phyloP scores from a whole-genome alignment of 2,113 vertebrate genomes.

The Psilopsiagon aurifrons region DNA sequence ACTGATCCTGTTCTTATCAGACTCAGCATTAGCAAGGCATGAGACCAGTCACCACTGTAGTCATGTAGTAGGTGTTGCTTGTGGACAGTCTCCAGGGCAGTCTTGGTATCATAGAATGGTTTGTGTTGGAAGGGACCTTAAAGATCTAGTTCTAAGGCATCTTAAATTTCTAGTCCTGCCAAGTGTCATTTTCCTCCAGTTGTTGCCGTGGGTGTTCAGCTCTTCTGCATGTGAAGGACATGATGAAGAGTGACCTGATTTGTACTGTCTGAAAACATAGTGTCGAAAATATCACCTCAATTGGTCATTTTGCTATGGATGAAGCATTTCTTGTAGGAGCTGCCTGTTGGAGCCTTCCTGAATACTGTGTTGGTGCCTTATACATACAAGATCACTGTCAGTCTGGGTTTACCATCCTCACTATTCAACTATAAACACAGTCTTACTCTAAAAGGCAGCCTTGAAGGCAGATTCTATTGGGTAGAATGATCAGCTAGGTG shows the following conservation, averaged over 20 bases:
- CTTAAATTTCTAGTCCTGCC: neutral
- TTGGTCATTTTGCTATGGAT: neutral
- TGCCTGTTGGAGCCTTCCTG: neutral
- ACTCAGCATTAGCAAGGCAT: neutral
- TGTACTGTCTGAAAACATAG: neutral
- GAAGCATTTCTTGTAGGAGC: neutral
- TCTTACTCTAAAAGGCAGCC: neutral
- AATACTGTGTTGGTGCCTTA: neutral
- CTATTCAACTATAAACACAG: neutral
- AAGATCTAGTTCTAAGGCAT: neutral
- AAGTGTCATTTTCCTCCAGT: neutral
- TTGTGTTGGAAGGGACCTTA: neutral
- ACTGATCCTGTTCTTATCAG: neutral
- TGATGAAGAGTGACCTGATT: neutral
- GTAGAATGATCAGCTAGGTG: neutral
- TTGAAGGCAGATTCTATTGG: neutral
- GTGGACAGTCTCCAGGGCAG: neutral
- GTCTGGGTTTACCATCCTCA: neutral
- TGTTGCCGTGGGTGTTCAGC: neutral
- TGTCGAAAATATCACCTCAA: neutral
- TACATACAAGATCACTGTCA: neutral
- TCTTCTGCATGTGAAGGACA: neutral
- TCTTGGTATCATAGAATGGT: neutral
- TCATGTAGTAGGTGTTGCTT: neutral
- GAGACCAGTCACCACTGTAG: neutral